Evolutionary conservation across 2,888 invertebrate species (phyloP).

Genomic region (Automeris io): DNA sequence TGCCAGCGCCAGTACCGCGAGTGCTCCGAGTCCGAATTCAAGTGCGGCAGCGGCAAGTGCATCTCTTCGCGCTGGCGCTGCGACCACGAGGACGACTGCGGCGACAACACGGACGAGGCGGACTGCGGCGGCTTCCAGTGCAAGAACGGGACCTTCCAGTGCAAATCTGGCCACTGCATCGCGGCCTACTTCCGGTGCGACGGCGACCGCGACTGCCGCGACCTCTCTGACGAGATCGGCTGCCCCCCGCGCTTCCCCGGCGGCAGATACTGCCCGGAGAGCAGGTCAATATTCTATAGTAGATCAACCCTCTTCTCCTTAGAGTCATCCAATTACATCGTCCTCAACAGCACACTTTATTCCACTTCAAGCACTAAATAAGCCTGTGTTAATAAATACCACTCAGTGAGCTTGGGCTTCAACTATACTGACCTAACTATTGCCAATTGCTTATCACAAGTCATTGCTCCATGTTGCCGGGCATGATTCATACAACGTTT

Average conservation of each 20-base stretch:
- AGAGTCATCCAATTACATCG: not conserved
- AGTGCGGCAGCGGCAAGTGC: constrained; percentile 91
- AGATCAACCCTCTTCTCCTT: not conserved
- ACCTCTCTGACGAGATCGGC: constrained; percentile 92
- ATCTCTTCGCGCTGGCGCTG: constrained; percentile 96
- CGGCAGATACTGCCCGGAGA: constrained; percentile 92
- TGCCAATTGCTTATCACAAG: too few species aligned
- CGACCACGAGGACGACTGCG: constrained; percentile 97
- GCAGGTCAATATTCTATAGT: constrained; percentile 46
- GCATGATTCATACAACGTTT: too few species aligned
- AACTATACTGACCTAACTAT: too few species aligned
- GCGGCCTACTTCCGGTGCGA: constrained; percentile 92
- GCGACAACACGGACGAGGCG: constrained; percentile 94
- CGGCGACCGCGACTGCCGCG: constrained; percentile 92
- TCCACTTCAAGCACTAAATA: too few species aligned
- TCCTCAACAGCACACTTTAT: not conserved
- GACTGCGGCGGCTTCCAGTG: constrained; percentile 90
- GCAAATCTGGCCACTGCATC: constrained; percentile 94
- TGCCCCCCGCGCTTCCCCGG: constrained; percentile 93
- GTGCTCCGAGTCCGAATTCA: constrained; percentile 96
- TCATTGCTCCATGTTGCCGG: too few species aligned
- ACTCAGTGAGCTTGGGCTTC: too few species aligned
- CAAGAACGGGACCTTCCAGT: constrained; percentile 94
- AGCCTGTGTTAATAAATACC: too few species aligned
- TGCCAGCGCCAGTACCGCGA: constrained; percentile 91